Conservation (phyloP, 1,140 invertebrate species). For the Platyura marginata region DNA sequence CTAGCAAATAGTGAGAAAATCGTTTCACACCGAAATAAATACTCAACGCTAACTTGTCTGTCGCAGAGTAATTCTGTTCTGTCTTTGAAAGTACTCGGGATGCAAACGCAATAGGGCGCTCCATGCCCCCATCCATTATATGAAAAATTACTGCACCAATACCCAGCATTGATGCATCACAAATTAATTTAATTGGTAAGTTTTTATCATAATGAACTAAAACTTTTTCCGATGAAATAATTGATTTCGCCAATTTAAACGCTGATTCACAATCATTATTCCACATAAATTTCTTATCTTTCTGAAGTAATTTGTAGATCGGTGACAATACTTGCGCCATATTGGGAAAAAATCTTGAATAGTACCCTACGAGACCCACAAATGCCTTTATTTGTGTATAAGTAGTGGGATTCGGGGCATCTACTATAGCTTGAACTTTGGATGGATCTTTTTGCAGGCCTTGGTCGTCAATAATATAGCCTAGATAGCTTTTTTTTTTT, state of each 20-base stretch:
- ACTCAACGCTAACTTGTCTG: slow-evolving; percentile 32
- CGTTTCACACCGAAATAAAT: slow-evolving; percentile 30
- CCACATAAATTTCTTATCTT: slow-evolving; percentile 9
- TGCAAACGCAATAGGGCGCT: slow-evolving; percentile 24
- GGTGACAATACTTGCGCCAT: slow-evolving; percentile 11
- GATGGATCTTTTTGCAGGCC: slow-evolving; percentile 9
- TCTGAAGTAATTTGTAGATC: slow-evolving; percentile 14
- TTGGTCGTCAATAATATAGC: slow-evolving; percentile 11
- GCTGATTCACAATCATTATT: slow-evolving; percentile 4
- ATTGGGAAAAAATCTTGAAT: slow-evolving; percentile 17
- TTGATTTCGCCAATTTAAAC: slow-evolving; percentile 1
- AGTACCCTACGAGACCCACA: slow-evolving; percentile 15
- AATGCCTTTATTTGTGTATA: slow-evolving; percentile 12
- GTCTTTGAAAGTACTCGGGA: slow-evolving; percentile 24
- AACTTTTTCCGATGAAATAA: slow-evolving; percentile 3
- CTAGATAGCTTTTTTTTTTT: slow-evolving; percentile 12
- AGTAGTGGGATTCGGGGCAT: slow-evolving; percentile 8
- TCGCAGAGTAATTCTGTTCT: slow-evolving; percentile 28
- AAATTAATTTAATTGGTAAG: slow-evolving; percentile 5
- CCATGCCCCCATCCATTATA: slow-evolving; percentile 8
- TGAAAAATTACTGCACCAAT: slow-evolving; percentile 6
- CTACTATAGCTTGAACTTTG: slow-evolving; percentile 10
- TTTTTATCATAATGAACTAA: slow-evolving; percentile 6
- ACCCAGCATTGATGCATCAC: slow-evolving; percentile 8
- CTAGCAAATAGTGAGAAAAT: slow-evolving; percentile 32